phyloP scores from a whole-genome alignment of 2,888 invertebrate genomes.

The Nasonovia ribisnigri region DNA sequence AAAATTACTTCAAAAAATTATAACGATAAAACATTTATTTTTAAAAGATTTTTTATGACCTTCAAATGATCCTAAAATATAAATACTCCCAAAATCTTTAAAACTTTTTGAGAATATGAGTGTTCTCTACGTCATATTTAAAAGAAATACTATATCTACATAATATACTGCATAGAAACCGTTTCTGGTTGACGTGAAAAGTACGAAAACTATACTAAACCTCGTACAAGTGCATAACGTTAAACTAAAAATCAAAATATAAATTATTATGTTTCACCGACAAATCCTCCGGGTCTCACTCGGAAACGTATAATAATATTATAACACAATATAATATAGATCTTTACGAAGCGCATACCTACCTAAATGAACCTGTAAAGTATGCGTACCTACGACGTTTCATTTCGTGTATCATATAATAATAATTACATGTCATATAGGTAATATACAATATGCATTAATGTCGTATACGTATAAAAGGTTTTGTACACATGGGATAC shows the following conservation, averaged over 20 bases:
- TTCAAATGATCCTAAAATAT: neutral
- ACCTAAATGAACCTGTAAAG: neutral
- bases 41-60: no score
- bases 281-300: neutral
- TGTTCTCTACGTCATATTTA: neutral
- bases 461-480: constrained; percentile 1
- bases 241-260: neutral
- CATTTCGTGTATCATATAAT: neutral
- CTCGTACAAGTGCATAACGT: neutral
- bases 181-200: neutral
- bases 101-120: neutral
- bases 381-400: neutral
- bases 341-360: neutral
- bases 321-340: neutral
- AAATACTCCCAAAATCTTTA: neutral
- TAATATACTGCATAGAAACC: neutral
- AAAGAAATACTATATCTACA: neutral
- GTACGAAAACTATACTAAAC: neutral
- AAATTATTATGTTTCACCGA: neutral
- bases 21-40: no score
- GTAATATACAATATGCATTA: neutral
- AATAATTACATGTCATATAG: neutral
- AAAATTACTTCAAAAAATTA: no score
- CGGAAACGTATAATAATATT: neutral
- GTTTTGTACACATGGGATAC: neutral